phyloP scores from a whole-genome alignment of 2,113 vertebrate species.

The Myotis davidii region DNA sequence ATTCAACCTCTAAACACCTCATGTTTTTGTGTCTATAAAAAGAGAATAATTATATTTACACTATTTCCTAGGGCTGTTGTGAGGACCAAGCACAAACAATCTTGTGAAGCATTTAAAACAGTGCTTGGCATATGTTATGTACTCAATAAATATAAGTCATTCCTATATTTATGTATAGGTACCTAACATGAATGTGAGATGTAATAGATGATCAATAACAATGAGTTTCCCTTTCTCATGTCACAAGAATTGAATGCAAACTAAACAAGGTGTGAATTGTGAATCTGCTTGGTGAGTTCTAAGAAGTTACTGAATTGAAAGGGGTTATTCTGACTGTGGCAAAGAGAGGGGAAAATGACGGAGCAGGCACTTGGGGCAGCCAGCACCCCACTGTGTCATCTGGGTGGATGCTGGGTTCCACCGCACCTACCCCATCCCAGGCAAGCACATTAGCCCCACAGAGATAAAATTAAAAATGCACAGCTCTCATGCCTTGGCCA shows the following conservation, averaged over 20 bases:
- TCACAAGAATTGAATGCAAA: not conserved
- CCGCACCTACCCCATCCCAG: not conserved
- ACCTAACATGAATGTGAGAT: not conserved
- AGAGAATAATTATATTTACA: not conserved
- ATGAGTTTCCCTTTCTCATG: not conserved
- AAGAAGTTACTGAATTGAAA: not conserved
- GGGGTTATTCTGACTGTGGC: not conserved
- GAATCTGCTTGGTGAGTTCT: not conserved
- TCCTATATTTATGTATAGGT: not conserved
- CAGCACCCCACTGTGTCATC: not conserved
- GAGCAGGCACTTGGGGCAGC: not conserved
- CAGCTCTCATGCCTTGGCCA: not conserved
- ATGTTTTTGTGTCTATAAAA: not conserved
- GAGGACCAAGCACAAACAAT: not conserved
- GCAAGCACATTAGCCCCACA: not conserved
- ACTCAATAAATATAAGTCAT: not conserved
- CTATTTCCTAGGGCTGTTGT: not conserved
- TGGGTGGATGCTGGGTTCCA: rapidly evolving
- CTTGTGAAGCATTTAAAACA: not conserved
- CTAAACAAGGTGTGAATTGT: not conserved
- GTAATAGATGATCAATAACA: not conserved
- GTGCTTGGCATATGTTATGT: not conserved
- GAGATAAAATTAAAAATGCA: not conserved
- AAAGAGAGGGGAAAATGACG: not conserved
- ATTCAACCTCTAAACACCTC: not conserved